Conservation (phyloP, 1,140 invertebrate genomes). For the Bombus waltoni region DNA sequence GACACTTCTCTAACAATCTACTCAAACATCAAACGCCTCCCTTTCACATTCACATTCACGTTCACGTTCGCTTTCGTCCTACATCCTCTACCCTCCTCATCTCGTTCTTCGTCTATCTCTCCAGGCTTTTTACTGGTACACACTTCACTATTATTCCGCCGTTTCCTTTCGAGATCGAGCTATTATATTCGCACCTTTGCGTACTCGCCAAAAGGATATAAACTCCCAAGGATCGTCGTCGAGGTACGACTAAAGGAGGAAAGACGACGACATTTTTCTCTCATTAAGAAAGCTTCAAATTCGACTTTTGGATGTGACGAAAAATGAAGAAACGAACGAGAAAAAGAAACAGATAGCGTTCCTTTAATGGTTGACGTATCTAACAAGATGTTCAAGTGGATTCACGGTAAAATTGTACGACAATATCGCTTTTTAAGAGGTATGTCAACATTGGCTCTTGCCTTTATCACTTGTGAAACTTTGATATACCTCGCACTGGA, state of each 20-base stretch:
- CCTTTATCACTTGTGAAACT: not conserved
- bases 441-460: conserved; percentile 20
- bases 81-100: no score
- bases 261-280: conserved; percentile 8
- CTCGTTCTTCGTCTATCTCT: not conserved
- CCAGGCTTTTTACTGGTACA: conserved; percentile 17
- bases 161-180: conserved; percentile 35
- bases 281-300: conserved; percentile 33
- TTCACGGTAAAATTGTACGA: conserved; percentile 14
- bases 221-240: conserved; percentile 1
- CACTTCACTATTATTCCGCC: conserved; percentile 44
- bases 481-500: not conserved
- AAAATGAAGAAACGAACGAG: not conserved
- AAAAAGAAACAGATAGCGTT: not conserved
- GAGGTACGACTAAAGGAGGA: not conserved
- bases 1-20: conserved; percentile 22
- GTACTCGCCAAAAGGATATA: conserved; percentile 13
- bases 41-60: not conserved
- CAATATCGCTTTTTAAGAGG: conserved; percentile 14
- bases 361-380: not conserved
- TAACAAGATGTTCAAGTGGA: conserved; percentile 33
- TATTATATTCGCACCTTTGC: conserved; percentile 54
- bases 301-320: conserved; percentile 20
- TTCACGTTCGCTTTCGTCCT: not conserved
- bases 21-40: conserved; percentile 52